Evolutionary conservation across 2,113 vertebrate species (phyloP).

Genomic region (Morone chrysops): DNA sequence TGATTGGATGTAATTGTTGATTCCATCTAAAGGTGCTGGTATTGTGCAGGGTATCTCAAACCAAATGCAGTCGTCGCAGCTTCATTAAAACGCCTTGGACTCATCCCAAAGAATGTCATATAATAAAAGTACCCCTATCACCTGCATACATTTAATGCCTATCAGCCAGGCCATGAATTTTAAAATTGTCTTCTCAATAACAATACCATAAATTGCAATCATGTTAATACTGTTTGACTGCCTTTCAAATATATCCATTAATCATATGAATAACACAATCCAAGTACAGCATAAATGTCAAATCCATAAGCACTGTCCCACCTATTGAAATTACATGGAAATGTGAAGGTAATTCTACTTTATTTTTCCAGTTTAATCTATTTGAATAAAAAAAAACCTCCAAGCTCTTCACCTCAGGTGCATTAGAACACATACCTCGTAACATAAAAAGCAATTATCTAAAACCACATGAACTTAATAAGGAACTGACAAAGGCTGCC

Average conservation of each 20-base stretch:
- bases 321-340: not conserved
- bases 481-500: constrained; percentile 25
- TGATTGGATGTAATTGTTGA: constrained; percentile 6
- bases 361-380: constrained; percentile 18
- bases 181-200: not conserved
- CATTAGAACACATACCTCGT: constrained; percentile 32
- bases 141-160: not conserved
- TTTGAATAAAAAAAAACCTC: constrained; percentile 16
- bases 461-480: constrained; percentile 67
- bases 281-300: constrained; percentile 21
- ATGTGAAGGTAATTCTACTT: constrained; percentile 2
- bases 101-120: not conserved
- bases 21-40: constrained; percentile 1
- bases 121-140: not conserved
- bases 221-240: not conserved
- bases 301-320: not conserved
- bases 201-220: not conserved
- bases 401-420: constrained; percentile 47
- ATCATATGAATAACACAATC: not conserved
- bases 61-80: not conserved
- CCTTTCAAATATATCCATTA: not conserved
- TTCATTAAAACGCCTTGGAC: not conserved
- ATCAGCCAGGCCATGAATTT: not conserved
- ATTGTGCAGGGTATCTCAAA: not conserved
- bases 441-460: constrained; percentile 67